A percentile compares a stretch with the other conserved stretches of the same genome.
Evolutionary conservation across 1,140 invertebrate species (phyloP).

Genomic region (Listronotus oregonensis): DNA sequence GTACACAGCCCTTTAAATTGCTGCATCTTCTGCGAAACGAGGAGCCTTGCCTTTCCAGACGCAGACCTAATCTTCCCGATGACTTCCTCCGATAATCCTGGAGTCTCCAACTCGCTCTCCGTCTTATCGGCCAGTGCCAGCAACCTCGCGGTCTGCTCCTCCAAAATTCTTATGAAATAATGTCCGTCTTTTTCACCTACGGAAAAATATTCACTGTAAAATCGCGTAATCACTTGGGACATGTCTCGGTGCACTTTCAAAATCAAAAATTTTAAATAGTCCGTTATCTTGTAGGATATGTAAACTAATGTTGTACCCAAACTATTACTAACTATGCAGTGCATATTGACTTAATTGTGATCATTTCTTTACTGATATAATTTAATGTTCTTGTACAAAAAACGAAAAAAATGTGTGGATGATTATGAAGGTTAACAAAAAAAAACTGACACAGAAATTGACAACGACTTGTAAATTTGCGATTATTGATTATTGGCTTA

Average conservation of each 20-base stretch:
- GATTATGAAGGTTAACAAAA: too few species aligned
- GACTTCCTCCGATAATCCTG: conserved; percentile 73
- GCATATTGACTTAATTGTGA: conserved; percentile 23
- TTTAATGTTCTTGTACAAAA: not conserved
- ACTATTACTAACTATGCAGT: conserved; percentile 3
- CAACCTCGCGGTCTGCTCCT: conserved; percentile 72
- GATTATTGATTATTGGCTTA: too few species aligned
- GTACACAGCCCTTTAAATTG: conserved; percentile 87
- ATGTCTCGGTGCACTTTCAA: conserved; percentile 7
- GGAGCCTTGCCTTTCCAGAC: conserved; percentile 86
- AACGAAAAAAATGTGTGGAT: not conserved
- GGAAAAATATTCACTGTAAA: conserved; percentile 14
- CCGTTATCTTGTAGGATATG: conserved; percentile 1
- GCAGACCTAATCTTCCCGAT: conserved; percentile 84
- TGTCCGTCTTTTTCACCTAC: conserved; percentile 67
- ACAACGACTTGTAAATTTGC: not conserved
- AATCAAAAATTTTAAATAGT: conserved; percentile 14
- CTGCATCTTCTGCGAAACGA: conserved; percentile 91
- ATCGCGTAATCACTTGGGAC: not conserved
- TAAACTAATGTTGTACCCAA: conserved; percentile 10
- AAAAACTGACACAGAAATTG: not conserved
- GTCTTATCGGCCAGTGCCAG: conserved; percentile 68
- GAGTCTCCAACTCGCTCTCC: conserved; percentile 64
- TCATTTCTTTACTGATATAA: conserved; percentile 2
- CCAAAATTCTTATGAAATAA: conserved; percentile 76